phyloP scores from a whole-genome alignment of 2,888 invertebrate species.

The Sisyra terminalis region DNA sequence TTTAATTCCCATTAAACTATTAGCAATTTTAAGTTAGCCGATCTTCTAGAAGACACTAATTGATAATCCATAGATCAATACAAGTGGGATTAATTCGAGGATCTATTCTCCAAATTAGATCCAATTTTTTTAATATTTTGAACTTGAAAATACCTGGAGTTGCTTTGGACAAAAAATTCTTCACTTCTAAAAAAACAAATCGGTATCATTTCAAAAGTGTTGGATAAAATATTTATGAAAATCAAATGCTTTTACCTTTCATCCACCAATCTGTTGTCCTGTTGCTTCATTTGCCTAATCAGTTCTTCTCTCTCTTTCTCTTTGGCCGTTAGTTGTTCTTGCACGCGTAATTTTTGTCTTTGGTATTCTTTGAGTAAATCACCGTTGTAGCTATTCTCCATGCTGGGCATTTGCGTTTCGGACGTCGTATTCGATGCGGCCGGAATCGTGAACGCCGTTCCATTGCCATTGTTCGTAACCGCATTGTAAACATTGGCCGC shows the following conservation, averaged over 20 bases:
- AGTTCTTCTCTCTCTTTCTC: constrained; percentile 36
- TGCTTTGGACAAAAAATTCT: no score
- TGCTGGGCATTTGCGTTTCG: constrained; percentile 20
- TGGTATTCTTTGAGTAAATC: constrained; percentile 70
- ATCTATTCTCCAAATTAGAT: no score
- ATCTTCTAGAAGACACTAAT: no score
- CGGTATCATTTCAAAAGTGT: not conserved
- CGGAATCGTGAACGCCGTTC: constrained; percentile 23
- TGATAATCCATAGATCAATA: no score
- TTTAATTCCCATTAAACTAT: no score
- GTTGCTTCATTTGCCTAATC: constrained; percentile 28
- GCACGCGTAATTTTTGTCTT: constrained; percentile 51
- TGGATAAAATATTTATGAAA: not conserved
- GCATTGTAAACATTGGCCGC: constrained; percentile 9
- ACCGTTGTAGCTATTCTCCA: constrained; percentile 37
- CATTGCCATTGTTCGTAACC: constrained; percentile 12
- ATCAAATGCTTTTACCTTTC: constrained; percentile 28
- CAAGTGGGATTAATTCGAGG: no score
- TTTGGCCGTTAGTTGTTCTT: constrained; percentile 35
- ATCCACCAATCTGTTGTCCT: constrained; percentile 29
- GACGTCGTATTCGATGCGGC: constrained; percentile 19
- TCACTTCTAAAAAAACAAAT: not conserved
- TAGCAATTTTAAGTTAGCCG: no score
- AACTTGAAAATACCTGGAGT: no score
- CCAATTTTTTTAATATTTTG: no score